Evolutionary conservation across 2,888 invertebrate genomes (phyloP).

Genomic region (Caenorhabditis sulstoni): DNA sequence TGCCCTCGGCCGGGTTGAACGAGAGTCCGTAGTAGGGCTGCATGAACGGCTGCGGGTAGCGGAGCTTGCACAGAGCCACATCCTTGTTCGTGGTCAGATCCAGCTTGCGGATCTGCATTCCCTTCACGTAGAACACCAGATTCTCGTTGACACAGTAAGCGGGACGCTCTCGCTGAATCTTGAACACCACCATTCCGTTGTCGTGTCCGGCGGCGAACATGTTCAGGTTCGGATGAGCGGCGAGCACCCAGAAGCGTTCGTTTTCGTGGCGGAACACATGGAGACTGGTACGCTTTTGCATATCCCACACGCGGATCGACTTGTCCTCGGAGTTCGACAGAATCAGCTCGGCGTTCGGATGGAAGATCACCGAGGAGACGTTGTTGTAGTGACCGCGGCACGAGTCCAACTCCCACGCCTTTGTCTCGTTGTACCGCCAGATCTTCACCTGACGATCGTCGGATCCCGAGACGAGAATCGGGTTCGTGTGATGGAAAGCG

Average conservation of each 20-base stretch:
- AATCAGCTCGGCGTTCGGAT: conserved; percentile 94
- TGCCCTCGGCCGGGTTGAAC: conserved; percentile 97
- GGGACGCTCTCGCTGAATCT: conserved; percentile 89
- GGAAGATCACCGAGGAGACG: conserved; percentile 96
- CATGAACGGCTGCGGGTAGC: conserved; percentile 82
- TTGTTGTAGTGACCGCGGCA: conserved; percentile 99
- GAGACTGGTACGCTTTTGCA: conserved; percentile 93
- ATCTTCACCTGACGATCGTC: conserved; percentile 97
- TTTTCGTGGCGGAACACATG: conserved; percentile 93
- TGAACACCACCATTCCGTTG: conserved; percentile 94
- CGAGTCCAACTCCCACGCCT: conserved; percentile 96
- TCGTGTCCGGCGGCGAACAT: conserved; percentile 99
- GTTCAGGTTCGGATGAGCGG: conserved; percentile 94
- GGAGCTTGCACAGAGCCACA: conserved; percentile 92
- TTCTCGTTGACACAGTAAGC: conserved; percentile 95
- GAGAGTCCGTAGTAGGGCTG: conserved; percentile 87
- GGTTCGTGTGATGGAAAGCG: conserved; percentile 93
- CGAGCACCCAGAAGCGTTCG: conserved; percentile 97
- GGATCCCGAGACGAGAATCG: conserved; percentile 96
- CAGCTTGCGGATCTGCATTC: conserved; percentile 90
- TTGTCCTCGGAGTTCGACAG: conserved; percentile 98
- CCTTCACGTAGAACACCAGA: conserved; percentile 95
- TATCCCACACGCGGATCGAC: conserved; percentile 98
- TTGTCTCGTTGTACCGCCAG: conserved; percentile 87
- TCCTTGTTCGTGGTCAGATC: conserved; percentile 96